Base-by-base conservation (phyloP, 1,140 invertebrate genomes). In the Drosophila saltans region DNA sequence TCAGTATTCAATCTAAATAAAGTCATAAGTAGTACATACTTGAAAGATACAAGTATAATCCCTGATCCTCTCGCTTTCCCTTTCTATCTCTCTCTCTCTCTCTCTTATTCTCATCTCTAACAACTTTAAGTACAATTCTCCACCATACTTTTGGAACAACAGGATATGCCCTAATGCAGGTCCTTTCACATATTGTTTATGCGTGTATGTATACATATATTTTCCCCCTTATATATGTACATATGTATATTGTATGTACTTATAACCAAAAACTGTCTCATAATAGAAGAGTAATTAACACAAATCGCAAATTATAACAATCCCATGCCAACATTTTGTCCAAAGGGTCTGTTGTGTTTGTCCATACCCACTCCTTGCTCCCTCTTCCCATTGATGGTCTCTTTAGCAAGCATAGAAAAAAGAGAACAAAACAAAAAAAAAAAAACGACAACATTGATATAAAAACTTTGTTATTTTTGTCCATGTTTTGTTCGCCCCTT, bases 261-360 rank as follows among this genome's bases (percentile, higher is more conserved):
- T 26, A 52, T 36, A 58, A 36, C 16, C 6, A 16, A 24, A 58
- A 58, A 39, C 36, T 39, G 30, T 62, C 36, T 62, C 45, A 88
- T 89, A 88, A 88, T 88, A 70, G 70, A 80, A 83, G 70, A 89
- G 83, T 88, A 88, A 88, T 88, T 88, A 88, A 88, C 83, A 89
- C 83, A 86, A 88, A 83, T 88, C 84, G 76, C 84, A 89, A 85
- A 89, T 78, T 83, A 88, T 89, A 89, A 83, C 80, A 78, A 82
- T 83, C 59, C 57, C 83, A 72, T 57, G 71, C 41, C 48, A 28
- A 45, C 8, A 39, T 43, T 36, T 36, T 40, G 39, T 24, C 62
- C 57, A 52, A 40, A 26, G 45, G 45, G 45, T 52, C 21, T 36
- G 45, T 43, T 36, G 10, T 21, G 0, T 62, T 11, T n/a, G 21